phyloP scores from a whole-genome alignment of 2,888 invertebrate species.

The Drosophila demipolita region DNA sequence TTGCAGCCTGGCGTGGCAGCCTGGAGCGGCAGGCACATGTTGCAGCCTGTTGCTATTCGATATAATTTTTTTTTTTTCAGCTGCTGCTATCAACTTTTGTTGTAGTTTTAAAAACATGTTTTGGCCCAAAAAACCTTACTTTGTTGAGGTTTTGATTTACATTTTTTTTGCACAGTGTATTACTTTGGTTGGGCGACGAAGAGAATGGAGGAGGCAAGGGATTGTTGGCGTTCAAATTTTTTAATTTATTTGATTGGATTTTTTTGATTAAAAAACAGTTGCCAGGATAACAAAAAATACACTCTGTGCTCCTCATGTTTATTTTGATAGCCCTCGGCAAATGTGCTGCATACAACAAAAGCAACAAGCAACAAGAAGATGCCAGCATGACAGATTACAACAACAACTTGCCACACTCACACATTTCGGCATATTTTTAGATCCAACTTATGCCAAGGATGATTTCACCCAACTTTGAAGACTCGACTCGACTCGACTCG shows the following conservation, averaged over 20 bases:
- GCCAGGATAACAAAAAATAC: slow-evolving; percentile 18
- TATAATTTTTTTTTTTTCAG: background rate
- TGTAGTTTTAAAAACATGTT: slow-evolving; percentile 44
- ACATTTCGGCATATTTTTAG: slow-evolving; percentile 6
- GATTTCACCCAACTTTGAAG: too few species aligned
- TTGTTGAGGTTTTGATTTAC: slow-evolving; percentile 2
- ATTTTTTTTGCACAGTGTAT: slow-evolving; percentile 7
- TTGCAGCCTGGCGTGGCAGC: background rate
- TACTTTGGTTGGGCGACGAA: background rate
- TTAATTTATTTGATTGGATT: slow-evolving; percentile 51
- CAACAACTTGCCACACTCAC: background rate
- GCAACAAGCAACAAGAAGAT: background rate
- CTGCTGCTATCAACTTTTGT: slow-evolving; percentile 16
- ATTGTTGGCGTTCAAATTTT: slow-evolving; percentile 26
- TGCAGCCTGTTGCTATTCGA: slow-evolving; percentile 1
- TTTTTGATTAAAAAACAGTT: slow-evolving; percentile 61
- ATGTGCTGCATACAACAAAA: slow-evolving; percentile 2
- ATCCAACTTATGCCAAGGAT: background rate
- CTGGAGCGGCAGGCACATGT: background rate
- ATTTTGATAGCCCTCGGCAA: slow-evolving; percentile 9
- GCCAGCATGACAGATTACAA: background rate
- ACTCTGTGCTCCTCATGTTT: background rate
- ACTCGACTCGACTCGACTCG: too few species aligned
- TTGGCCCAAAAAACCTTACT: slow-evolving; percentile 35
- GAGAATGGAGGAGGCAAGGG: background rate